Evolutionary conservation across 1,140 invertebrate genomes (phyloP).

Genomic region (Phymorhynchus buccinoides): DNA sequence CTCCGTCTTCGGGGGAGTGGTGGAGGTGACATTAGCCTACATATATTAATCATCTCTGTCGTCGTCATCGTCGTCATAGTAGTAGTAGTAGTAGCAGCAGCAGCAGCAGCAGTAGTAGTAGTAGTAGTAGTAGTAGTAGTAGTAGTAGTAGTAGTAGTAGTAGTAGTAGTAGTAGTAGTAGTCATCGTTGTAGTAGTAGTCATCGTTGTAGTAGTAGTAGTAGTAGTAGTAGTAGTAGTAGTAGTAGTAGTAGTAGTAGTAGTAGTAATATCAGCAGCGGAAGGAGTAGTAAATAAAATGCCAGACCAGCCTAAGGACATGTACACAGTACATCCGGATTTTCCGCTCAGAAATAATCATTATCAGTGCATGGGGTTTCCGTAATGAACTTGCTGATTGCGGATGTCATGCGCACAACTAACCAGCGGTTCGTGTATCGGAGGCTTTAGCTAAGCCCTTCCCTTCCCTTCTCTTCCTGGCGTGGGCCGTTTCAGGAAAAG

Average conservation of each 20-base stretch:
- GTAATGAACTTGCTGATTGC: background rate
- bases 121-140: slow-evolving; percentile 29
- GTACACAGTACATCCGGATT: no score
- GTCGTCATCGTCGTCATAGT: no score
- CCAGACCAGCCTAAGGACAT: no score
- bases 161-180: slow-evolving; percentile 29
- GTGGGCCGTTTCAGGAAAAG: no score
- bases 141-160: slow-evolving; percentile 33
- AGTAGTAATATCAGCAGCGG: slow-evolving; percentile 21
- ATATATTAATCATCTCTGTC: background rate
- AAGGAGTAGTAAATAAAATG: background rate
- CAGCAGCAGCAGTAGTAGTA: slow-evolving; percentile 29
- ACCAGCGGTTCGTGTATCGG: no score
- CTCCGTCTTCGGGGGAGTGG: no score
- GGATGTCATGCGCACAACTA: no score
- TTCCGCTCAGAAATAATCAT: no score
- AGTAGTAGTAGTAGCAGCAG: slow-evolving; percentile 29
- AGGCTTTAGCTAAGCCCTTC: no score
- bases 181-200: background rate
- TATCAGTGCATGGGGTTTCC: background rate
- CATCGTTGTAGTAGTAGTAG: slow-evolving; percentile 3
- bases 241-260: slow-evolving; percentile 26
- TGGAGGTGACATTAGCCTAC: no score
- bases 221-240: slow-evolving; percentile 3
- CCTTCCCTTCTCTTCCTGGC: no score